Evolutionary conservation across 1,140 invertebrate genomes (phyloP), one percentile per base, ranked within the genome.

Genomic region (Galleria mellonella): DNA sequence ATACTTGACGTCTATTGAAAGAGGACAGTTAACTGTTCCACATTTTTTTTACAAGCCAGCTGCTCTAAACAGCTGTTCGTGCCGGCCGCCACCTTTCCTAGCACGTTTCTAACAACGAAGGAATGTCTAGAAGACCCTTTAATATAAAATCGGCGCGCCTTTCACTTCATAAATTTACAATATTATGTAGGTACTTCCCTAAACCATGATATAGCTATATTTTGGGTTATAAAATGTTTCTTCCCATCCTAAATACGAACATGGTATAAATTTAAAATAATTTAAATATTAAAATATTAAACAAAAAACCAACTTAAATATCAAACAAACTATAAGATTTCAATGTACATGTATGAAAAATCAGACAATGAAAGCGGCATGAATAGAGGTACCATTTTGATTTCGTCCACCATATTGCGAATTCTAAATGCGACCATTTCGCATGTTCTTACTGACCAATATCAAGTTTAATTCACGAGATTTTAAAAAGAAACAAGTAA

Each of bases 401-500:
- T 72, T 82, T 75, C 65, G 76, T 81, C 82, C 77, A 72, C 82
- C 82, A 85, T 85, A 68, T 85, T 85, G 81, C 76, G 63, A 78
- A 78, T 82, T 65, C 47, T 51, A 70, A 76, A 74, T 61, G 70
- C 73, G 65, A 77, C 70, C 64, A 79, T 74, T 76, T 78, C 75
- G 65, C 67, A 67, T 51, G 17, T 33, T n/a, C n/a, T n/a, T n/a
- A 17, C 12, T 28, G 9, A 45, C 17, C 17, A 23, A 6, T 23
- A 23, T 6, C 6, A 2, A 52, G 36, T 46, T 47, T 49, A 47
- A 14, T 12, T 14, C 7, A 9, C 5, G 14, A 15, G 31, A 13
- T 8, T 9, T 9, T 5, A 42, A 32, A 13, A 14, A 35, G 9
- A 43, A 32, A 27, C 17, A 23, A 23, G 4, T 12, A 33, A 27